A percentile compares a stretch with the other conserved stretches of the same genome.
Evolutionary conservation across 2,113 vertebrate species (phyloP).

Genomic region (Anhinga anhinga): DNA sequence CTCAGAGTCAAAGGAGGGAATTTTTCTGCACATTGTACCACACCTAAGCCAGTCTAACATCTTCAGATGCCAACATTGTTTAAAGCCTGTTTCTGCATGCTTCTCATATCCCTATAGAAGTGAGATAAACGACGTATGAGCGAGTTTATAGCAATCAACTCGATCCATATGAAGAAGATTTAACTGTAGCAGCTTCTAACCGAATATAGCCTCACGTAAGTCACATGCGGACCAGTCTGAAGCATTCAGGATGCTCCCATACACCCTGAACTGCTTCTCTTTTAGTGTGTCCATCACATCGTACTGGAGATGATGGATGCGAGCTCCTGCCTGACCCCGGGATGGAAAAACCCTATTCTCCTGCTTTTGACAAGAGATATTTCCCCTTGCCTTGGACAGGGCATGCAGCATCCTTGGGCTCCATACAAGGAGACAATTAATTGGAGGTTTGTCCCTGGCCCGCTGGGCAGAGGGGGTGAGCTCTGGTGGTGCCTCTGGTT

Average conservation of each 20-base stretch:
- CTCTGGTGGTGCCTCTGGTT: neutral
- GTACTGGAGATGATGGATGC: neutral
- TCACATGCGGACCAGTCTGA: neutral
- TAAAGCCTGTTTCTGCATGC: fast-evolving
- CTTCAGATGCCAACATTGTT: neutral
- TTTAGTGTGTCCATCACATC: neutral
- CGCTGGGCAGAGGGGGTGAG: neutral
- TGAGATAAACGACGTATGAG: neutral
- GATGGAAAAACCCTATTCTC: neutral
- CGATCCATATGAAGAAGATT: neutral
- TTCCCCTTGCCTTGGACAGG: neutral
- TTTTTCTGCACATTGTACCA: fast-evolving
- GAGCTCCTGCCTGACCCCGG: neutral
- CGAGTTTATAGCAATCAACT: neutral
- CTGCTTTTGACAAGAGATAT: neutral
- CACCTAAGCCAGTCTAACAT: neutral
- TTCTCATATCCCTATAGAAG: neutral
- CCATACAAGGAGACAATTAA: neutral
- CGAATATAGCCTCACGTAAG: neutral
- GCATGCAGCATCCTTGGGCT: neutral
- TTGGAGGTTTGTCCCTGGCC: neutral
- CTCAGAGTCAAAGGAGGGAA: neutral
- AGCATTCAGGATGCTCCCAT: neutral
- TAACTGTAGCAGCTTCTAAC: neutral
- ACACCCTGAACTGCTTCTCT: neutral